phyloP scores from a whole-genome alignment of 2,113 vertebrate genomes.

The Rhinoptilus africanus region DNA sequence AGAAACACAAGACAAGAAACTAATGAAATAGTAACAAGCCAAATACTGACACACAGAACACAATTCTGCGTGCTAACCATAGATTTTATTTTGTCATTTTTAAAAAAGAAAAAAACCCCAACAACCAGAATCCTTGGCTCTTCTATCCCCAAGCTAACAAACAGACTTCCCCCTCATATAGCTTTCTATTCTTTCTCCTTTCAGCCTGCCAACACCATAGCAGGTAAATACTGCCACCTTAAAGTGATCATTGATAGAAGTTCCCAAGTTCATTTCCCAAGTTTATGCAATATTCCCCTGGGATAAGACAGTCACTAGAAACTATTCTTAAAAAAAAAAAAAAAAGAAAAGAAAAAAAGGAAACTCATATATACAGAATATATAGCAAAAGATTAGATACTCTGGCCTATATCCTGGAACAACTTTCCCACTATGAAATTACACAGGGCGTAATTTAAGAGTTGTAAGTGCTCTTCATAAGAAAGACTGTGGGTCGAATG shows the following conservation, averaged over 20 bases:
- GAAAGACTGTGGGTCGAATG: background rate
- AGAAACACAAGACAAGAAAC: background rate
- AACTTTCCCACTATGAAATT: background rate
- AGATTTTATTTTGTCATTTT: background rate
- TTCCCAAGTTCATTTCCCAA: background rate
- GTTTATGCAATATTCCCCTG: background rate
- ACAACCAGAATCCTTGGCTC: background rate
- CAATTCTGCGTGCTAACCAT: background rate
- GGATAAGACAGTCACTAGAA: background rate
- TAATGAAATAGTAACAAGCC: background rate
- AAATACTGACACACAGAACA: background rate
- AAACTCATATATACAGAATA: background rate
- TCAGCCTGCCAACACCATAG: background rate
- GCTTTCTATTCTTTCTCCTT: background rate
- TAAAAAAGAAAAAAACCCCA: background rate
- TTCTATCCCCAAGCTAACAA: background rate
- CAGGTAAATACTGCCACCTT: background rate
- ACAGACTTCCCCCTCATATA: background rate
- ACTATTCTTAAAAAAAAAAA: background rate
- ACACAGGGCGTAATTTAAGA: background rate
- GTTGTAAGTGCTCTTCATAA: background rate
- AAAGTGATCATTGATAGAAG: background rate
- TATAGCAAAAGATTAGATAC: background rate
- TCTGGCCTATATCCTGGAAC: background rate
- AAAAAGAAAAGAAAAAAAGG: background rate